A percentile compares a stretch with the other conserved stretches of the same genome.
Conservation (phyloP, 2,113 vertebrate species). For the Corvus moneduloides region DNA sequence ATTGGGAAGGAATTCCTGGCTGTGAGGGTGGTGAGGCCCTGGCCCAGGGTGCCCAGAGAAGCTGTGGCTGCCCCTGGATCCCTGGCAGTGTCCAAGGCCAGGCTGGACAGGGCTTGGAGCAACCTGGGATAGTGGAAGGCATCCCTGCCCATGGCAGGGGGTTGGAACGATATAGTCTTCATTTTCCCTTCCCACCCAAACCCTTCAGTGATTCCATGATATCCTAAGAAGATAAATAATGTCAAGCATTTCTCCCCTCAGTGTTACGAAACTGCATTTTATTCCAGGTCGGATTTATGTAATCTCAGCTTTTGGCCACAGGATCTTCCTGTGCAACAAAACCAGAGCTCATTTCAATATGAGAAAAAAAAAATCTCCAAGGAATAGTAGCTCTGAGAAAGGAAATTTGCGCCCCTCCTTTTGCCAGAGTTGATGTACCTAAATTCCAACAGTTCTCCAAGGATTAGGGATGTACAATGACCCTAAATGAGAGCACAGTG, state of each 20-base stretch:
- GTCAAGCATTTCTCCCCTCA: background rate
- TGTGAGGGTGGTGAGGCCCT: rapidly evolving
- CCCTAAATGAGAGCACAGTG: background rate
- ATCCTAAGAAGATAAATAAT: background rate
- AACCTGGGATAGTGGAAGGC: rapidly evolving
- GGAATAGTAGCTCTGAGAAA: background rate
- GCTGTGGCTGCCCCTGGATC: background rate
- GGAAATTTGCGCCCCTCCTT: background rate
- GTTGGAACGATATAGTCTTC: rapidly evolving
- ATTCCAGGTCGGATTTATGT: background rate
- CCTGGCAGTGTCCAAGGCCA: background rate
- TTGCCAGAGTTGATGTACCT: background rate
- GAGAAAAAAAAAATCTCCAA: background rate
- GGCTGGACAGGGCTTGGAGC: rapidly evolving
- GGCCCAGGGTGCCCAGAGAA: rapidly evolving
- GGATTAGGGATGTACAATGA: background rate
- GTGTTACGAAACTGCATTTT: background rate
- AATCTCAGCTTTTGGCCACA: background rate
- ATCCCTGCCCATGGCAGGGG: background rate
- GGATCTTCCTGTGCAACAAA: background rate
- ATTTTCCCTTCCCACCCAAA: background rate
- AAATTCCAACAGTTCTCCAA: background rate
- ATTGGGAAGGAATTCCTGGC: rapidly evolving
- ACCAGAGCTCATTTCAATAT: background rate
- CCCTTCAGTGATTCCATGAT: background rate